A percentile compares a stretch with the other conserved stretches of the same genome.
Evolutionary conservation across 2,797 vertebrate species (phyloP).

Genomic region (Pteropus rufus): DNA sequence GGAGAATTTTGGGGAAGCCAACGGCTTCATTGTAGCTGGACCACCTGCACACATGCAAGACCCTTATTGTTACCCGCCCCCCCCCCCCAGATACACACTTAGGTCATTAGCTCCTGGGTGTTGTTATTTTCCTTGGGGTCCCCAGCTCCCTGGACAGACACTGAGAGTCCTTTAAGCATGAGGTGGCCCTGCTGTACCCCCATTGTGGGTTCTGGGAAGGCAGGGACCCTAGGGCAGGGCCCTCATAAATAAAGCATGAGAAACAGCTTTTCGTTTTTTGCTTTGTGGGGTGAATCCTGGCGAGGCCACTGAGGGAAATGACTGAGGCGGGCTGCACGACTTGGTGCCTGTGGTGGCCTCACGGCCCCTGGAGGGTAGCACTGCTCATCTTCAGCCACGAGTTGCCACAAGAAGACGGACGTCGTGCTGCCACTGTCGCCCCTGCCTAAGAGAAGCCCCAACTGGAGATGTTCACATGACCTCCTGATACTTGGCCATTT

Average conservation of each 20-base stretch:
- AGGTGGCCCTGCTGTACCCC: rapidly evolving
- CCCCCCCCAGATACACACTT: neutral
- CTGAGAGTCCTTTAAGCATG: neutral
- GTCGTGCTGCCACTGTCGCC: neutral
- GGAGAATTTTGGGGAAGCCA: neutral
- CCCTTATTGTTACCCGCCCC: neutral
- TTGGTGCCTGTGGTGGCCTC: neutral
- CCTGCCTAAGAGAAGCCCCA: neutral
- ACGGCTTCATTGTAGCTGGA: neutral
- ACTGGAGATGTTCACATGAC: neutral
- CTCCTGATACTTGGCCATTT: neutral
- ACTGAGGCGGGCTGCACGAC: neutral
- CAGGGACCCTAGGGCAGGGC: neutral
- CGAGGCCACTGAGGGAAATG: neutral
- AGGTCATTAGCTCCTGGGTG: neutral
- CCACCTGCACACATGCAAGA: neutral
- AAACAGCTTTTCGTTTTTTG: neutral
- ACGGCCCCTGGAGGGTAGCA: neutral
- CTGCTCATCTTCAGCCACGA: neutral
- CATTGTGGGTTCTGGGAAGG: neutral
- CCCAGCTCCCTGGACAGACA: neutral
- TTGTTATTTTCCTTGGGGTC: neutral
- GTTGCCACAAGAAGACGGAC: neutral
- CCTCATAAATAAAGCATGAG: constrained; percentile 24
- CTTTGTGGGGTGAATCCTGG: too few species aligned